Evolutionary conservation across 2,797 vertebrate genomes (phyloP), one percentile per base, ranked within the genome.

Genomic region (Perodicticus potto): DNA sequence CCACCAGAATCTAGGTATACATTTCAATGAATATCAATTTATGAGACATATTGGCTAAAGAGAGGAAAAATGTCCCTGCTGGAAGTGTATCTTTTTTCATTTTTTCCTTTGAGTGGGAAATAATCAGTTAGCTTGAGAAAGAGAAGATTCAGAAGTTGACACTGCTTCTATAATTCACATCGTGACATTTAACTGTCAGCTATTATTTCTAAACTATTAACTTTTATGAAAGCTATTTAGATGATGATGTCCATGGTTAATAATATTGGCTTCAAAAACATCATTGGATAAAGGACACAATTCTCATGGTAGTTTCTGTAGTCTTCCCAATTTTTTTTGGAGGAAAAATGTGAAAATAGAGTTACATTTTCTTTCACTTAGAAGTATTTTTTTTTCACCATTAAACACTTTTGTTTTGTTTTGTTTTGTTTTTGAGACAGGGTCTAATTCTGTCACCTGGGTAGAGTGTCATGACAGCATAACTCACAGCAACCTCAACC

Each of bases 121-220:
- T 5, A 14, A 86, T 83, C n/a, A 34, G 65, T n/a, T 81, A 74
- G 27, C 70, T 61, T 59, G 49, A 82, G 63, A 95, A 96, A 86
- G 25, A 88, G 45, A 86, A 72, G 7, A 80, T 59, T 74, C 22
- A 19, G 32, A 94, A 59, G 61, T 87, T 49, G 4, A 34, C 4
- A 19, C 14, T 69, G n/a, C 40, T 92, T 90, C 87, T 86, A 0
- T 96, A 95, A 96, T 69, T 94, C 89, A 96, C 43, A 43, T 89
- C 23, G 6, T 93, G 94, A 94, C 91, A 95, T 96, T 94, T 91
- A 93, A 94, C 45, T 84, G 37, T 94, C 89, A 93, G 90, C 74
- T 90, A 83, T 97, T 96, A 96, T 96, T 96, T 96, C 96, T 96
- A 77, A 96, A 89, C 84, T 95, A 82, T 91, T 97, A 91, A 95